Evolutionary conservation across 2,888 invertebrate genomes (phyloP), one percentile per base, ranked within the genome.

Genomic region (Lordiphosa andalusiaca): DNA sequence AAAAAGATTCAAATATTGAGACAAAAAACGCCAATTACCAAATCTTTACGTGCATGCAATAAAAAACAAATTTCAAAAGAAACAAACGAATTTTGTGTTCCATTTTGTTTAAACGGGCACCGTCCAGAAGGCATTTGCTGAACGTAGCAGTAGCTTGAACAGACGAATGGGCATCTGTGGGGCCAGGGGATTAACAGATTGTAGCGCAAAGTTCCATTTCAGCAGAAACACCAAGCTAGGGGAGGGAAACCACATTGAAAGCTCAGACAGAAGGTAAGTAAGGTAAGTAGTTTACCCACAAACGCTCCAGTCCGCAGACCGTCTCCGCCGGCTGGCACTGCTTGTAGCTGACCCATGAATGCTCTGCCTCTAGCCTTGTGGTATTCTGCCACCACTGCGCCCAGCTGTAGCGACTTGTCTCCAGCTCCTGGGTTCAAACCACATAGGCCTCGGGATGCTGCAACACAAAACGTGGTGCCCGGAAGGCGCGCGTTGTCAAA

Each of bases 31-130:
- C 67, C 59, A 69, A 53, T 59, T 50, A 57, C 44, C 57, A 78
- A 84, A 81, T 70, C 69, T 77, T 85, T 83, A 85, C 81, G 85
- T 86, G 86, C 86, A 86, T 86, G 86, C 86, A 86, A 86, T 85
- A 84, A 86, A 77, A 30, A 30, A 30, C 23, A 53, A 53, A 60
- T 62, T 58, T 52, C 21, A 65, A 74, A 66, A 63, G 54, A 39
- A 5, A 61, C 16, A 37, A 25, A 13, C 9, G 10, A 12, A 30
- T 33, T 36, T 33, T 3, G 30, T 19, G 37, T 30, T 30, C 12
- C 7, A 21, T 30, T 33, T 35, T 12, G 16, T 9, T 25, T 44
- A 10, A 30, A 33, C 16, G 10, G 44, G 16, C 16, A 33, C 42
- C 12, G 58, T 51, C 53, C 53, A 64, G 50, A 50, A 49, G 16